A percentile compares a stretch with the other conserved stretches of the same genome.
Evolutionary conservation across 2,113 vertebrate species (phyloP).

Genomic region (Rhodinocichla rosea): DNA sequence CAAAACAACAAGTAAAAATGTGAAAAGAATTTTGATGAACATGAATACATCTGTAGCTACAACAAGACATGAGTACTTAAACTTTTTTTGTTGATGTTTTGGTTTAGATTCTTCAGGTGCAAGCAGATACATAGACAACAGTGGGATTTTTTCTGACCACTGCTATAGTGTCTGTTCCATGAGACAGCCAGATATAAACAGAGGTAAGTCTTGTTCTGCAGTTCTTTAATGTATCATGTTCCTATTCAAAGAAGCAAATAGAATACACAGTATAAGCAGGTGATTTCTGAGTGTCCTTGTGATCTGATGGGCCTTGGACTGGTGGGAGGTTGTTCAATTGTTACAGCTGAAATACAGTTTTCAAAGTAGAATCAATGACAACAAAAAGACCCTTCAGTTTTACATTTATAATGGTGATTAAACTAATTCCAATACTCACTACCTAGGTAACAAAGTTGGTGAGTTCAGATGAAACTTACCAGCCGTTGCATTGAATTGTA

Average conservation of each 20-base stretch:
- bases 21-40: neutral
- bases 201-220: conserved; percentile 64
- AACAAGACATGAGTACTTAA: neutral
- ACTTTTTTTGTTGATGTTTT: neutral
- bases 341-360: neutral
- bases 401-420: neutral
- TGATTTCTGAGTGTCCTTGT: neutral
- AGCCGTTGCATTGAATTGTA: neutral
- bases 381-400: neutral
- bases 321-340: neutral
- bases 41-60: neutral
- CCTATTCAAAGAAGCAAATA: neutral
- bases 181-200: conserved; percentile 74
- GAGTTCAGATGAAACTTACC: neutral
- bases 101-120: conserved; percentile 74
- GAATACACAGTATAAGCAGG: accelerated
- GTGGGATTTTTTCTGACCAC: conserved; percentile 82
- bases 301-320: neutral
- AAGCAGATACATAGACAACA: conserved; percentile 78
- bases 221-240: neutral
- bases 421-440: neutral
- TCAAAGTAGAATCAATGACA: neutral
- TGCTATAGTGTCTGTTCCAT: conserved; percentile 83
- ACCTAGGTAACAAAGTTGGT: neutral
- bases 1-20: neutral